Percentiles rank a stretch among this genome's conserved stretches.
phyloP scores from a whole-genome alignment of 2,888 invertebrate species.

The Siphlonurus alternatus region DNA sequence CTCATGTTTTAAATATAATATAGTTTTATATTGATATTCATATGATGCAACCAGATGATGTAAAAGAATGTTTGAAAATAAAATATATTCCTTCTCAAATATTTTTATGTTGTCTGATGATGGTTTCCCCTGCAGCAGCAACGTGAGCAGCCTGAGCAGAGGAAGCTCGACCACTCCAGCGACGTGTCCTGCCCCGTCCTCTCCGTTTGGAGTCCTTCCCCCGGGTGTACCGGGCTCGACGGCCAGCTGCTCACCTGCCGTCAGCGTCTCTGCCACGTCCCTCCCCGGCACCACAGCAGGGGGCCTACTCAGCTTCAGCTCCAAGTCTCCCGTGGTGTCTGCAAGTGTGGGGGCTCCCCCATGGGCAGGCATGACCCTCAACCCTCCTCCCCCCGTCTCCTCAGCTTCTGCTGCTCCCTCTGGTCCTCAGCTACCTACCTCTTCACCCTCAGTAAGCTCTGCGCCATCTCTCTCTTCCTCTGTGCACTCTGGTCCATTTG shows the following conservation, averaged over 20 bases:
- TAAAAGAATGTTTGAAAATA: too few relatives aligned
- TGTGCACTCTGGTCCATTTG: conserved; percentile 23
- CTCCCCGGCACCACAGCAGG: neutral
- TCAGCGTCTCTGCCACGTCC: neutral
- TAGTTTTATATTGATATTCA: too few relatives aligned
- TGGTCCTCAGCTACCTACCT: conserved; percentile 14
- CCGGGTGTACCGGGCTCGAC: conserved; percentile 6
- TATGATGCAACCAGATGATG: too few relatives aligned
- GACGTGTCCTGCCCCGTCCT: conserved; percentile 22
- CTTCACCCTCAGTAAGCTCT: conserved; percentile 17
- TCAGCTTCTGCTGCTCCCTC: conserved; percentile 14
- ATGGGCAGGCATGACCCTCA: conserved; percentile 19
- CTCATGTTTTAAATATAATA: too few relatives aligned
- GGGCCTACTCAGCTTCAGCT: conserved; percentile 1
- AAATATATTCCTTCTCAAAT: too few relatives aligned
- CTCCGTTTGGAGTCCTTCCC: conserved; percentile 12
- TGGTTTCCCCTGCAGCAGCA: conserved; percentile 34
- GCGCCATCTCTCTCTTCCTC: conserved; percentile 14
- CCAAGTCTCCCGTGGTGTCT: conserved; percentile 2
- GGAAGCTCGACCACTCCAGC: conserved; percentile 41
- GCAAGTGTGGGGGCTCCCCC: neutral
- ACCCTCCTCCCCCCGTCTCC: conserved; percentile 24
- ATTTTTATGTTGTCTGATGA: too few relatives aligned
- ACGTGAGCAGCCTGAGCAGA: conserved; percentile 67
- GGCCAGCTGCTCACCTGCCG: too few relatives aligned